phyloP scores from a whole-genome alignment of 2,888 invertebrate genomes.

The Drosophila helvetica region DNA sequence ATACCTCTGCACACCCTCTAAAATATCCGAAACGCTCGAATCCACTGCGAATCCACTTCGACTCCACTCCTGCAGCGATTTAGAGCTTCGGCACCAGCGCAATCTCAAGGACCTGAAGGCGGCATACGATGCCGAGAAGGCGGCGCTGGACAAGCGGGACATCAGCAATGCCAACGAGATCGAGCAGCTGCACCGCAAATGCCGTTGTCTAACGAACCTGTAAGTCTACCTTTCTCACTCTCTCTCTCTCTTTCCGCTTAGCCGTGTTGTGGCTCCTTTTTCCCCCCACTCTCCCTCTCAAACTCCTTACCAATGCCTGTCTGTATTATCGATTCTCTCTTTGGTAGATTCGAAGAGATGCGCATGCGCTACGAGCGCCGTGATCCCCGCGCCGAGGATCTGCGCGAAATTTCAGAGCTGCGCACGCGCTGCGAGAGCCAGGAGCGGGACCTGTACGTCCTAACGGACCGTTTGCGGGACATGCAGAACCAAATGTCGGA shows the following conservation, averaged over 20 bases:
- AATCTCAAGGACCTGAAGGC: conserved; percentile 83
- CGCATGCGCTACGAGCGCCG: conserved; percentile 86
- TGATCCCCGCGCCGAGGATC: conserved; percentile 86
- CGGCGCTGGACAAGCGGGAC: conserved; percentile 83
- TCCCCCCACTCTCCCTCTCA: conserved; percentile 5
- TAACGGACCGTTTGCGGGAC: conserved; percentile 86
- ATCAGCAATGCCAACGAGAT: conserved; percentile 85
- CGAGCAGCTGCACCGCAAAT: conserved; percentile 86
- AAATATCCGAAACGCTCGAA: conserved; percentile 25
- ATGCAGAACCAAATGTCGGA: conserved; percentile 85
- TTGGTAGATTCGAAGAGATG: conserved; percentile 86
- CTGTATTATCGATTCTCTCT: not conserved
- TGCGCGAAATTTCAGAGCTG: conserved; percentile 85
- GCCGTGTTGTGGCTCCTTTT: conserved; percentile 61
- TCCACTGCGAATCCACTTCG: conserved; percentile 7
- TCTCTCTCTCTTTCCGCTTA: conserved; percentile 47
- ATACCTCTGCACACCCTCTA: conserved; percentile 20
- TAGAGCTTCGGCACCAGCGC: conserved; percentile 84
- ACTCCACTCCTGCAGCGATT: conserved; percentile 82
- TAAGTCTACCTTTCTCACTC: conserved; percentile 80
- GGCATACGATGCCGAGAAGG: conserved; percentile 83
- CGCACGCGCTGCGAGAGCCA: conserved; percentile 86
- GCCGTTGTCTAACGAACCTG: conserved; percentile 86
- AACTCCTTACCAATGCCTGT: not conserved
- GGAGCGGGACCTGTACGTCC: conserved; percentile 85